phyloP scores from a whole-genome alignment of 2,797 vertebrate genomes.

The Crypturellus tataupa region DNA sequence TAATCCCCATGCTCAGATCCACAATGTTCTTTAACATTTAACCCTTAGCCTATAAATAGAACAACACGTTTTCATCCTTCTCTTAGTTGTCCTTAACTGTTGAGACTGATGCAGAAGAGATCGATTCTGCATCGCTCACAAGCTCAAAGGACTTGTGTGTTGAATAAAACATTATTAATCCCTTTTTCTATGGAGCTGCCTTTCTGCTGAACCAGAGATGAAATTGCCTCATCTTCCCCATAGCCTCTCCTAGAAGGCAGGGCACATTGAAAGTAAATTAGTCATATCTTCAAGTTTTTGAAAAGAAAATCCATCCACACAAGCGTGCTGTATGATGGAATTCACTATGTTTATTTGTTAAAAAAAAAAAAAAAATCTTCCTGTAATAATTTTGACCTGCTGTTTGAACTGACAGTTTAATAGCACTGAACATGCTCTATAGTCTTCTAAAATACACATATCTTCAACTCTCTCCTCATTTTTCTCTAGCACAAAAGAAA shows the following conservation, averaged over 20 bases:
- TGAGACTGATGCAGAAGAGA: not conserved
- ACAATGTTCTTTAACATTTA: conserved; percentile 20
- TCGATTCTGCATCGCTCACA: not conserved
- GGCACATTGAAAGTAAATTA: accelerated
- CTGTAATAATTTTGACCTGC: not conserved
- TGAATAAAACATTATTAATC: not conserved
- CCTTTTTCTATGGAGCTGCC: not conserved
- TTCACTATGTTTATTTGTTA: not conserved
- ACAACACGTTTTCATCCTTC: not conserved
- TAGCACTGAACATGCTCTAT: not conserved
- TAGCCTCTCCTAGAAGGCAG: accelerated
- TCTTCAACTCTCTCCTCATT: not conserved
- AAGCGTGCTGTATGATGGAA: not conserved
- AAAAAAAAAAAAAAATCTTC: not conserved
- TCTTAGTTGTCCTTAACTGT: not conserved
- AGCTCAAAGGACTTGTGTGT: not conserved
- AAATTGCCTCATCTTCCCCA: not conserved
- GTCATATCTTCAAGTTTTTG: not conserved
- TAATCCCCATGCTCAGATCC: not conserved
- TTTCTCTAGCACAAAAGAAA: not conserved
- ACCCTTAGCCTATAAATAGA: conserved; percentile 25
- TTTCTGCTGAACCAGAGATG: not conserved
- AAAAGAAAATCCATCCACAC: not conserved
- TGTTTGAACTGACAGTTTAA: not conserved
- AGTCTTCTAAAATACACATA: not conserved